Evolutionary conservation across 1,140 invertebrate genomes (phyloP), one percentile per base, ranked within the genome.

Genomic region (Samia ricini): DNA sequence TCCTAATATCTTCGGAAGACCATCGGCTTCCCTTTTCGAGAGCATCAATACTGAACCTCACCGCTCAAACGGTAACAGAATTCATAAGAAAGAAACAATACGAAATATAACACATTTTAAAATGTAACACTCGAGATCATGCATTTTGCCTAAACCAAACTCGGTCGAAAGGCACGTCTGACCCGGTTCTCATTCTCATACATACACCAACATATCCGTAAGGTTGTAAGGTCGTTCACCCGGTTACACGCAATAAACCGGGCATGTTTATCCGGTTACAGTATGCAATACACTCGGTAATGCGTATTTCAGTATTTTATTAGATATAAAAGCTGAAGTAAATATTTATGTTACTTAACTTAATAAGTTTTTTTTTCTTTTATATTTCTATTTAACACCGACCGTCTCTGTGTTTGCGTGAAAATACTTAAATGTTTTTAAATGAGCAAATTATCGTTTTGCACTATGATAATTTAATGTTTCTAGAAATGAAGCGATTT

Each of bases 151-250:
- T 12, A 12, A 12, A 15, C 10, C 2, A 42, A 42, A 42, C 33
- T 42, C 33, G 1, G 15, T 12, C n/a, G 33, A 42, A n/a, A n/a
- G 33, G 24, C 4, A 55, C 52, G 24, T 55, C 6, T 55, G 52
- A 55, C 52, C 52, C 52, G 24, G 12, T 55, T 55, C 22, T n/a
- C n/a, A n/a, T n/a, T n/a, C 33, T 42, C 4, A 15, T 15, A 42
- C 7, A 42, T 15, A 42, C 33, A 23, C 24, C 12, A 24, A 24
- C 50, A 57, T n/a, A 56, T 1, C 54, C 23, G 49, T n/a, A n/a
- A n/a, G 55, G 42, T 51, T 24, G 55, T 29, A 26, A 42, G 61
- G 33, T 63, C 61, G 48, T 63, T 63, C 24, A 63, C 61, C 61
- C 56, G 36, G 52, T 22, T 55, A 23, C 15, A n/a, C 52, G n/a